These are phyloP conservation scores for Naja naja DNA, from an alignment of 2,113 vertebrate genomes.

Conservation along the genomic window DNA sequence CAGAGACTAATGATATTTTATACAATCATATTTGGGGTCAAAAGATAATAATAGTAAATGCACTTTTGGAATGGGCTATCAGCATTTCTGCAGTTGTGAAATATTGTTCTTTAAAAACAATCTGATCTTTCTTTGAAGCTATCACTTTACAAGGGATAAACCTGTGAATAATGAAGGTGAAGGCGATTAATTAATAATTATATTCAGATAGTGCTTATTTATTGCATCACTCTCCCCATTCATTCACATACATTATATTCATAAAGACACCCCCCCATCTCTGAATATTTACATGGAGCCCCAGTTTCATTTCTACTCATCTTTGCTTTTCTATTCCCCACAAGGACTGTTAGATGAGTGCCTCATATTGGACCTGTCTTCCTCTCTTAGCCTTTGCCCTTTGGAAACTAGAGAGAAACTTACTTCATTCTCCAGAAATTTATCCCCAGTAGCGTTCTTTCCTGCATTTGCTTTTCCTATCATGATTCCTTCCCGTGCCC, in stretches of 20 bases:
- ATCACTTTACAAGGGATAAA: background rate
- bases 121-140: background rate
- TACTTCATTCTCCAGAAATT: background rate
- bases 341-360: background rate
- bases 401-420: background rate
- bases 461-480: constrained; percentile 1
- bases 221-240: background rate
- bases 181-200: background rate
- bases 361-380: background rate
- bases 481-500: constrained; percentile 5
- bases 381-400: background rate
- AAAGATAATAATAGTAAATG: background rate
- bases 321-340: background rate
- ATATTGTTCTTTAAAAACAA: background rate
- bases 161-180: background rate
- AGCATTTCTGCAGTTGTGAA: background rate
- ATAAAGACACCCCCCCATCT: background rate
- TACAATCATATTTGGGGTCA: background rate
- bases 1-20: background rate
- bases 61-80: background rate
- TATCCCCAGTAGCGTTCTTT: background rate
- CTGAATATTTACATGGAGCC: background rate
- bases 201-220: background rate
- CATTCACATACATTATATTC: background rate
- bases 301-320: background rate